Base-by-base conservation (phyloP, 2,113 vertebrate genomes). In the Australoheros scitulus region DNA sequence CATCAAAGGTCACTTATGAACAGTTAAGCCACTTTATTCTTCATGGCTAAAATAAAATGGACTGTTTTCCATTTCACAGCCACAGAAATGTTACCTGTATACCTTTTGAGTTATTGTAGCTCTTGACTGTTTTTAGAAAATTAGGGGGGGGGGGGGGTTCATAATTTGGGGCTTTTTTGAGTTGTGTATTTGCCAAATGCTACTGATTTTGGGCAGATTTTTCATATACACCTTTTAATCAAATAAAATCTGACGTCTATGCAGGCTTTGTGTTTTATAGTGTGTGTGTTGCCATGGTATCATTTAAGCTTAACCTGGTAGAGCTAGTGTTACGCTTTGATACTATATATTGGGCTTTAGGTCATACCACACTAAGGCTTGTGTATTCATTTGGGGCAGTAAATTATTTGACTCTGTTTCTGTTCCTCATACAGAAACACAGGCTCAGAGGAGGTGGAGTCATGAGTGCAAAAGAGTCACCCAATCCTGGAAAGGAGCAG, bases 401-500 rank as follows among this genome's bases (percentile, higher is more conserved):
- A 26, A 82, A 78, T 43, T 59, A 4, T 86, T 80, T 70, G 41
- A 56, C 58, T 84, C 8, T 76, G 26, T 87, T 81, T 81, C 24
- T 84, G 55, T 55, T 80, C 38, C 41, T 82, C 41, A n/a, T 76
- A 18, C 82, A 91, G 91, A 86, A 91, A 85, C 85, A 77, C 83
- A 78, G 89, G 92, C 91, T 83, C 90, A 93, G 87, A 88, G 89
- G 90, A 92, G 91, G 83, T 29, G 80, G 91, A 92, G 94, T 89
- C 91, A 96, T 96, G 95, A 96, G 96, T 84, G 91, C 92, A 86
- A 87, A 93, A 86, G 94, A 95, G 80, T 88, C 91, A 76, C 88
- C 94, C 79, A 94, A 92, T 65, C 83, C 92, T 41, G 91, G 82
- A 58, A 89, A 92, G 89, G 94, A 95, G 65, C 83, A 91, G 83